Conservation (phyloP, 2,113 vertebrate genomes). For the Cyanoliseus patagonus region DNA sequence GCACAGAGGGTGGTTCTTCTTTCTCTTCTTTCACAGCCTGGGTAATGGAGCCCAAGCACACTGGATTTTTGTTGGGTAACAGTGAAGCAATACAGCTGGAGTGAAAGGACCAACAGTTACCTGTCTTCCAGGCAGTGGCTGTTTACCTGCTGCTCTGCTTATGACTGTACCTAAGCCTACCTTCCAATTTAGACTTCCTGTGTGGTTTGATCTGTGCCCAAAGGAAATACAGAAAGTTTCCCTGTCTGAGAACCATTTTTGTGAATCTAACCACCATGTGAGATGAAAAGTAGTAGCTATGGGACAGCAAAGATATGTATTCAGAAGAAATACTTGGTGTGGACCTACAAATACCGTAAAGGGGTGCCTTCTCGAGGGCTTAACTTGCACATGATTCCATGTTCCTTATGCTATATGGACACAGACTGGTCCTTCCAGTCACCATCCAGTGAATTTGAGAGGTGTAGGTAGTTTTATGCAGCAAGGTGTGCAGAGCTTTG, state of each 20-base stretch:
- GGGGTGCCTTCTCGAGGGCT: not conserved
- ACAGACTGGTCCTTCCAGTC: not conserved
- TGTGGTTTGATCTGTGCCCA: not conserved
- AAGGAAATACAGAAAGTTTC: not conserved
- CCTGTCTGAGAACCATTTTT: not conserved
- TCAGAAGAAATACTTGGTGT: not conserved
- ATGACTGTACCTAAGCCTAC: not conserved
- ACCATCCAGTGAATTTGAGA: not conserved
- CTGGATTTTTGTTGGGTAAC: not conserved
- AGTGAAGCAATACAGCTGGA: not conserved
- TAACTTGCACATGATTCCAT: not conserved
- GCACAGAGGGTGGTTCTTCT: not conserved
- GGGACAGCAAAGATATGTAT: not conserved
- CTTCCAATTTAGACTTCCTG: not conserved
- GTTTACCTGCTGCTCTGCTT: not conserved
- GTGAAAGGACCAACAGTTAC: not conserved
- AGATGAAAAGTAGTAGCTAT: not conserved
- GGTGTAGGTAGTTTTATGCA: not conserved
- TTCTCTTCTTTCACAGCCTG: not conserved
- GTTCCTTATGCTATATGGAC: not conserved
- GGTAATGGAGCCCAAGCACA: not conserved
- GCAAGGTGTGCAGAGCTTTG: not conserved
- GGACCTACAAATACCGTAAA: not conserved
- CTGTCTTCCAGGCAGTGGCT: not conserved
- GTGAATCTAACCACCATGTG: not conserved